phyloP scores from a whole-genome alignment of 2,113 vertebrate genomes.

The Corydoras sp. region DNA sequence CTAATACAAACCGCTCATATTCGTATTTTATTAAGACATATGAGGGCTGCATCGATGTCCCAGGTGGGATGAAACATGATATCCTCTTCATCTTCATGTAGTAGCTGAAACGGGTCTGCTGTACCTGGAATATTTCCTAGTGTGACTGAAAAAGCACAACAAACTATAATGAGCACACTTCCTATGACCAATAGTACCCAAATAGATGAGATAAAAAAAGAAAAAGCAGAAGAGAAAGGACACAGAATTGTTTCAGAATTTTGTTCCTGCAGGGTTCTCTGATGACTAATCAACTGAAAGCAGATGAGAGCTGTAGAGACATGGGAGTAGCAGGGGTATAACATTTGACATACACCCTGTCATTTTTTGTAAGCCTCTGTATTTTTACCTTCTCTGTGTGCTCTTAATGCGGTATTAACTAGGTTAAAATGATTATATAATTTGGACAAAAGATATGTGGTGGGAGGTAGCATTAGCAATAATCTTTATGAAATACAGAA shows the following conservation, averaged over 20 bases:
- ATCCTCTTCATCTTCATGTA: conserved; percentile 9
- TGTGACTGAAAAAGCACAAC: conserved; percentile 16
- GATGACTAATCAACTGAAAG: conserved; percentile 42
- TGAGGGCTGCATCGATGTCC: neutral
- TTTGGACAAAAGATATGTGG: too few relatives aligned
- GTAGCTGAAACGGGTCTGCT: conserved; percentile 25
- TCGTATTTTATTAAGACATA: neutral
- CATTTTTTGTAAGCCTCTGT: conserved; percentile 42
- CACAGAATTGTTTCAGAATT: conserved; percentile 12
- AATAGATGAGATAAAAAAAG: conserved; percentile 7
- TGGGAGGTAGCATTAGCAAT: too few relatives aligned
- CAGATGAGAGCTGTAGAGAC: conserved; percentile 27
- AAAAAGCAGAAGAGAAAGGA: conserved; percentile 7
- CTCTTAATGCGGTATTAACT: neutral
- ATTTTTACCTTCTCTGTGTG: neutral
- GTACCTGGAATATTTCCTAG: conserved; percentile 23
- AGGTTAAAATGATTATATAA: too few relatives aligned
- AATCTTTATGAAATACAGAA: too few relatives aligned
- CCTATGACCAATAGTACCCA: conserved; percentile 31
- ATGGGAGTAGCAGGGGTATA: conserved; percentile 11
- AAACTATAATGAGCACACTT: conserved; percentile 35
- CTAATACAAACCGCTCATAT: conserved; percentile 6
- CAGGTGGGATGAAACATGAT: conserved; percentile 1
- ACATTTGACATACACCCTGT: conserved; percentile 35
- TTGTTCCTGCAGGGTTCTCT: conserved; percentile 29